Evolutionary conservation across 2,888 invertebrate species (phyloP), one percentile per base, ranked within the genome.

Genomic region (Cyclophora albipunctata): DNA sequence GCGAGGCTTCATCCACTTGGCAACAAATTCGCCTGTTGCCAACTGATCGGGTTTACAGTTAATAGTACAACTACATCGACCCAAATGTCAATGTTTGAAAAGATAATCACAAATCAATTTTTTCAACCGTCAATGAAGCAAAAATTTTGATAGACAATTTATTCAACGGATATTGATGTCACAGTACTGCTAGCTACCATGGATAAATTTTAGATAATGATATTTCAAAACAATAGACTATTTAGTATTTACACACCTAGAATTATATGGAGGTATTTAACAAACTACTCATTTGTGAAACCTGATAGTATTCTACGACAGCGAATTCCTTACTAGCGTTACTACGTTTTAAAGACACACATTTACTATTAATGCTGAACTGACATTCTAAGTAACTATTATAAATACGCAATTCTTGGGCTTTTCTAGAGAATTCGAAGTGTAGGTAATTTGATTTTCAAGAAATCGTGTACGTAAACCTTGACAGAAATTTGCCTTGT

Each of bases 1-100:
- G 68, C 72, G 62, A 66, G 69, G 49, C 54, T 69, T 66, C 53
- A 58, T 66, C 60, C 61, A 65, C 64, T 62, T 66, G 63, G 69
- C 61, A 75, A 76, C 73, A 67, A 65, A 71, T 71, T 64, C 68
- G 69, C 66, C 70, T 64, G 76, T 73, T 69, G 65, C 71, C 20
- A 20, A 20, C 20, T 69, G 57, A 67, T 66, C 68, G 62, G 67
- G 69, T 74, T 62, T 74, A 83, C 84, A 78, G 83, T 84, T 84
- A 83, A 63, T 66, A 60, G 64, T 71, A 73, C 73, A 69, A 75
- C 69, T 78, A 73, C 75, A 71, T 63, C 65, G 75, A 75, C 77
- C 75, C 60, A 67, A 76, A 75, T 77, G 63, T 68, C 66, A 64
- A 62, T 58, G 54, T 57, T 60, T 48, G 55, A 57, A 58, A 54